A percentile compares a stretch with the other conserved stretches of the same genome.
Evolutionary conservation across 2,113 vertebrate genomes (phyloP).

Genomic region (Trichechus manatus): DNA sequence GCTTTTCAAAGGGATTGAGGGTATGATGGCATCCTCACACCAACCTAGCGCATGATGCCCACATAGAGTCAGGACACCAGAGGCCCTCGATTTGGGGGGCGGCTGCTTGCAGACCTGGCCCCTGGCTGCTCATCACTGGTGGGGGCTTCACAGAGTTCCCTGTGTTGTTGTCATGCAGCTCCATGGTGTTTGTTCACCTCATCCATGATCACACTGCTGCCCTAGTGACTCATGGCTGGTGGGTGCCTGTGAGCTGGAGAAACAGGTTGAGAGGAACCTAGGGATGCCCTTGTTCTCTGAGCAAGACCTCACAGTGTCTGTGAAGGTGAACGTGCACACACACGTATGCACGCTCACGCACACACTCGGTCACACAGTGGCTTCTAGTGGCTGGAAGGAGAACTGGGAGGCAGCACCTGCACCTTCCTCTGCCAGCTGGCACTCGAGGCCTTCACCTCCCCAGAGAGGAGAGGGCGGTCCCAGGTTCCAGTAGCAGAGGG

Average conservation of each 20-base stretch:
- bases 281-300: neutral
- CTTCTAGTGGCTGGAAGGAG: neutral
- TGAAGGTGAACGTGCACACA: neutral
- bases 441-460: neutral
- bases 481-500: neutral
- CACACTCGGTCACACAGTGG: neutral
- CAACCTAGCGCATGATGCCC: too few species aligned
- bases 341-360: rapidly evolving
- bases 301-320: neutral
- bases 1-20: neutral
- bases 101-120: neutral
- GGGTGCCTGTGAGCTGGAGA: neutral
- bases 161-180: rapidly evolving
- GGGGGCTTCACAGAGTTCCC: too few species aligned
- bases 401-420: rapidly evolving
- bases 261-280: rapidly evolving
- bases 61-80: neutral
- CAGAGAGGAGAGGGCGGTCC: neutral
- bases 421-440: neutral
- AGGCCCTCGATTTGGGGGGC: neutral
- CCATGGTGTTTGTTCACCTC: rapidly evolving
- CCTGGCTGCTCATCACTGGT: rapidly evolving
- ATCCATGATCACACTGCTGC: rapidly evolving
- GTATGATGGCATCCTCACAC: rapidly evolving
- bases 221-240: too few species aligned